These are phyloP conservation scores for Diglossa brunneiventris DNA, from an alignment of 2,113 vertebrate species.

Conservation along the genomic window DNA sequence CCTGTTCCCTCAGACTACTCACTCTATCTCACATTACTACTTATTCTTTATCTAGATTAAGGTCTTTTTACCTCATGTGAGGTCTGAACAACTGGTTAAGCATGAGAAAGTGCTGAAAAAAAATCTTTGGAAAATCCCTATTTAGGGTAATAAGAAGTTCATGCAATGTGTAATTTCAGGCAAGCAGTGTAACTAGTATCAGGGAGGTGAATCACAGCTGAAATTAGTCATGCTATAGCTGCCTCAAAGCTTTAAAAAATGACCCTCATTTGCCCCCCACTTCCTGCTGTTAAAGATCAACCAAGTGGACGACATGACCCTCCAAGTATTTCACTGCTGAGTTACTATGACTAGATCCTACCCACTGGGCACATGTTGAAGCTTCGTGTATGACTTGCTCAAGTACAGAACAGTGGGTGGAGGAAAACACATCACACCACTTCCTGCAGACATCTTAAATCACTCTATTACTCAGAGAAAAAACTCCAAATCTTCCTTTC, in stretches of 20 bases:
- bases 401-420: background rate
- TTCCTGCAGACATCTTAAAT: background rate
- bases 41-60: background rate
- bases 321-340: background rate
- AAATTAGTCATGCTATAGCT: conserved; percentile 33
- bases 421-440: background rate
- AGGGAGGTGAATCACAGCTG: conserved; percentile 34
- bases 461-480: background rate
- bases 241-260: background rate
- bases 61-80: background rate
- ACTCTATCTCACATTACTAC: background rate
- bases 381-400: background rate
- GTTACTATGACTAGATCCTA: background rate
- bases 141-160: conserved; percentile 11
- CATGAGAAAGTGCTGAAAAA: background rate
- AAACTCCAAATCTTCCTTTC: background rate
- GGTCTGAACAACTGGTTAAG: background rate
- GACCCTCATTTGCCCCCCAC: background rate
- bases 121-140: conserved; percentile 3
- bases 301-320: background rate
- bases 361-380: background rate
- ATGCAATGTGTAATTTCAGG: background rate
- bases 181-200: background rate
- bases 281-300: conserved; percentile 8
- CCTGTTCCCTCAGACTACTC: background rate